phyloP scores from a whole-genome alignment of 1,140 invertebrate species.

The Frieseomelitta varia region DNA sequence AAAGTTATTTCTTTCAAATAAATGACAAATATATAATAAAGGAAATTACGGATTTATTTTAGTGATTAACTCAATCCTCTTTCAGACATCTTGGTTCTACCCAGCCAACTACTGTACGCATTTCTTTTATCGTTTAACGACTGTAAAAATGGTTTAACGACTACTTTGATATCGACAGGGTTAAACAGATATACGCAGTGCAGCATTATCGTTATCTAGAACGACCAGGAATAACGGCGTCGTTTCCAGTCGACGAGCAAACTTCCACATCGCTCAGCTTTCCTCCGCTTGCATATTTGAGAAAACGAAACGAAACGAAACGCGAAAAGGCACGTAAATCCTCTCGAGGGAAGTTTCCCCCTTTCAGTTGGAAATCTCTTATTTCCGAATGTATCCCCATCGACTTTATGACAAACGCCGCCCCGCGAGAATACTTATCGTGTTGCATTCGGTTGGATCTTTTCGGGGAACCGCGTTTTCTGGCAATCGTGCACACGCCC shows the following conservation, averaged over 20 bases:
- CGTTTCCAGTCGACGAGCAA: not conserved
- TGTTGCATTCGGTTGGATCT: not conserved
- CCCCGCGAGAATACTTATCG: not conserved
- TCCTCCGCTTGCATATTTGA: too few relatives aligned
- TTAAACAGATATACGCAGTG: conserved; percentile 12
- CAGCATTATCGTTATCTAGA: not conserved
- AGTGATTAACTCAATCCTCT: not conserved
- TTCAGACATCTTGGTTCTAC: not conserved
- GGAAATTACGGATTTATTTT: too few relatives aligned
- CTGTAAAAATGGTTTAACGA: not conserved
- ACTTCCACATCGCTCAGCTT: not conserved
- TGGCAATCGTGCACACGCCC: not conserved
- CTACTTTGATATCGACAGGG: not conserved
- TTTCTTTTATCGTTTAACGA: too few relatives aligned
- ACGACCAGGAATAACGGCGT: not conserved
- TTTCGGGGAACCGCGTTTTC: not conserved
- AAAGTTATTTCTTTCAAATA: too few relatives aligned
- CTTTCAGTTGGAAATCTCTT: not conserved
- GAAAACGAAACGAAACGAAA: not conserved
- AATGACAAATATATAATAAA: too few relatives aligned
- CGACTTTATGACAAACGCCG: not conserved
- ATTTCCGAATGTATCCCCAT: not conserved
- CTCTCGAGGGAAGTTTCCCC: not conserved
- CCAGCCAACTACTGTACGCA: not conserved
- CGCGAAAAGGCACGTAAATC: not conserved